Conservation (phyloP, 1,140 invertebrate genomes). For the Steinernema khuongi region DNA sequence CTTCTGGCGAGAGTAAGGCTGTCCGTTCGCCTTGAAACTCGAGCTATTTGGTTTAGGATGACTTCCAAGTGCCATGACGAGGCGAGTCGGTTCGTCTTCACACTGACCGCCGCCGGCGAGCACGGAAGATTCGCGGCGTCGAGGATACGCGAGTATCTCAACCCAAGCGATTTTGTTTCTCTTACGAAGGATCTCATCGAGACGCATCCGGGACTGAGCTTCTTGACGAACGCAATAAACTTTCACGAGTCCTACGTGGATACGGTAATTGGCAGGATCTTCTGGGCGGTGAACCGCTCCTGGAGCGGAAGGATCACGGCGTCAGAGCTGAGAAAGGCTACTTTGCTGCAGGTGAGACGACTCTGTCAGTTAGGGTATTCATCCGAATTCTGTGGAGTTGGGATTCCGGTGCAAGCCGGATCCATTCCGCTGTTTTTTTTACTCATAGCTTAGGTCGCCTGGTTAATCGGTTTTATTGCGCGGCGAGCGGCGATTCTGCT, state of each 20-base stretch:
- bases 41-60: slow-evolving; percentile 27
- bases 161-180: slow-evolving; percentile 76
- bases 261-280: slow-evolving; percentile 90
- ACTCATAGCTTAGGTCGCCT: no score
- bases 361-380: background rate
- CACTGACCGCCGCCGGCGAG: slow-evolving; percentile 64
- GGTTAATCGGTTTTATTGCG: no score
- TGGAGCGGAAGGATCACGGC: slow-evolving; percentile 89
- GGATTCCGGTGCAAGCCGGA: background rate
- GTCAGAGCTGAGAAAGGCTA: slow-evolving; percentile 81
- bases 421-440: no score
- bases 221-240: slow-evolving; percentile 93
- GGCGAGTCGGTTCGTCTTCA: slow-evolving; percentile 80
- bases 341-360: slow-evolving; percentile 68
- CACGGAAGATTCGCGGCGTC: slow-evolving; percentile 24
- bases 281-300: slow-evolving; percentile 92
- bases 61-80: slow-evolving; percentile 70
- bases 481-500: no score
- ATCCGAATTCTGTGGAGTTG: background rate
- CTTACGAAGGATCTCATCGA: slow-evolving; percentile 89
- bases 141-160: slow-evolving; percentile 61
- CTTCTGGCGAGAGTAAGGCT: slow-evolving; percentile 58
- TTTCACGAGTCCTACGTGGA: slow-evolving; percentile 69
- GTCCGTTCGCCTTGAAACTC: background rate
- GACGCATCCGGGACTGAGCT: slow-evolving; percentile 93